These are phyloP conservation scores for Epirrhoe alternata DNA, from an alignment of 2,888 invertebrate genomes.

Conservation along the genomic window DNA sequence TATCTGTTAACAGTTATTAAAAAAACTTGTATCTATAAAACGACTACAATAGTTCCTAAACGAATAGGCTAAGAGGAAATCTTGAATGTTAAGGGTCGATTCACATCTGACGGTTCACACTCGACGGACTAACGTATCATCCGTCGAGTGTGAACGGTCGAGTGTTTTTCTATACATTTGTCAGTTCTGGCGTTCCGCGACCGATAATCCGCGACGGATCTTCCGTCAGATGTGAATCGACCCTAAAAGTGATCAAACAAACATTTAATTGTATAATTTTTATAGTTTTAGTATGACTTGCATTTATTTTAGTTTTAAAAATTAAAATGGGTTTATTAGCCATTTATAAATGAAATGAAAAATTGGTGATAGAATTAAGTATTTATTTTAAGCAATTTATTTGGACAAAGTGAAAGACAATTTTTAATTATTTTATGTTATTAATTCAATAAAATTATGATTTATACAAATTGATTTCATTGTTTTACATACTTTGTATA, in stretches of 20 bases:
- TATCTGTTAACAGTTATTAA: neutral
- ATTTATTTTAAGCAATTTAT: conserved; percentile 25
- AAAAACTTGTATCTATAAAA: conserved; percentile 5
- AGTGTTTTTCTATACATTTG: no score
- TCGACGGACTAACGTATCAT: no score
- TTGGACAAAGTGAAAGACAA: conserved; percentile 22
- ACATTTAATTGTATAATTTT: conserved; percentile 14
- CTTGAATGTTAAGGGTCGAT: neutral
- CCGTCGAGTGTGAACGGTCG: no score
- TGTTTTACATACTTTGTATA: neutral
- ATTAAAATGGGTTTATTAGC: conserved; percentile 9
- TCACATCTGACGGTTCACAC: no score
- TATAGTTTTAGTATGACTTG: conserved; percentile 28
- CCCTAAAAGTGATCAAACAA: conserved; percentile 6
- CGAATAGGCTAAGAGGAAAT: conserved; percentile 18
- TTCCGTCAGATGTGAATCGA: no score
- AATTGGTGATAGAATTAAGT: conserved; percentile 7
- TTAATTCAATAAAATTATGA: conserved; percentile 25
- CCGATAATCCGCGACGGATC: no score
- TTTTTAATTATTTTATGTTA: conserved; percentile 22
- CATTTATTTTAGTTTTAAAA: conserved; percentile 52
- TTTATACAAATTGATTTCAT: conserved; percentile 14
- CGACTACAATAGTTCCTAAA: conserved; percentile 30
- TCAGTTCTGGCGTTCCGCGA: no score
- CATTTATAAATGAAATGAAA: conserved; percentile 5